Base-by-base conservation (phyloP, 2,888 invertebrate species). In the Lasioglossum marginatum region DNA sequence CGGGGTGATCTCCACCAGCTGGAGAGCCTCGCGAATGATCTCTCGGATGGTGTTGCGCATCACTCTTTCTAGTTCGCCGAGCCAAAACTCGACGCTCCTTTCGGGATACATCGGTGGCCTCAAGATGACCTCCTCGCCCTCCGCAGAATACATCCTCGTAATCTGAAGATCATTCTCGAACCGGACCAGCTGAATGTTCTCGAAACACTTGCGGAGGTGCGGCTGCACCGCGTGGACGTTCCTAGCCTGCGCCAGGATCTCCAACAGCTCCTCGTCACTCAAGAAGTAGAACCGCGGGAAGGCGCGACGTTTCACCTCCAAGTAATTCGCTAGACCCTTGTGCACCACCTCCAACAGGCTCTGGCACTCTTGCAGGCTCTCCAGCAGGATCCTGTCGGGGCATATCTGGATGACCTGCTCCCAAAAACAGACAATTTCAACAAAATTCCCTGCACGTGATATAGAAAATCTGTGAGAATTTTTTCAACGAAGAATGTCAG, bases 221-320 rank as follows among this genome's bases (percentile, higher is more conserved):
- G 98, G 98, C 94, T 98, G 98, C 2, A 98, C 97, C 0, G 97
- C 97, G 70, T 96, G 95, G 0, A 98, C 97, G 93, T 98, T 97
- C 82, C 97, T 96, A 0, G 98, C 97, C 95, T 98, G 97, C 0
- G 98, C 97, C 75, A 98, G 95, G 74, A 98, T 97, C 95, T 98
- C 98, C 88, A 98, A 95, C 52, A 98, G 95, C 93, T 98, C 98
- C 92, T 98, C 98, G 92, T 98, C 98, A 90, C 98, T 98, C 87
- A 98, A 96, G 95, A 98, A 98, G 96, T 97, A 98, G 95, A 98
- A 97, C 93, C 97, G 95, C 34, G 98, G 98, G 95, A 98, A 98
- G 68, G 97, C 96, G 70, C 96, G 95, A 72, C 98, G 95, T 95
- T 98, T 98, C 87, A 97, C 96, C 94, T 98, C 98, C 95, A 98